These are phyloP conservation scores for Rhabdomys pumilio DNA, from an alignment of 2,797 vertebrate genomes.

Conservation along the genomic window DNA sequence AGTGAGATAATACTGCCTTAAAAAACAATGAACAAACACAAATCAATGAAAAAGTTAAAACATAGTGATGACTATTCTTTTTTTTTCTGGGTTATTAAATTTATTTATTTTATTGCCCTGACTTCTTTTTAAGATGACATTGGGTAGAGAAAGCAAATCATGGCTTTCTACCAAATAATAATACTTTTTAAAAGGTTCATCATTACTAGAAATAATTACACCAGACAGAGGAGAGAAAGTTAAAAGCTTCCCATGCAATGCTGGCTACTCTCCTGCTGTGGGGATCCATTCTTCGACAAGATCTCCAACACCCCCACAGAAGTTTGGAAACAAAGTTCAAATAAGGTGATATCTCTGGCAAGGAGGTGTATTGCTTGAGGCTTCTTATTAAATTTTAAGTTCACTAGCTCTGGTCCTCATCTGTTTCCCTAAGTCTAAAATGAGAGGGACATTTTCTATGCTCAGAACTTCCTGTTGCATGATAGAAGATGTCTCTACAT, in stretches of 20 bases:
- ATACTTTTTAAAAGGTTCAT: conserved; percentile 1
- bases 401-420: not conserved
- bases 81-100: not conserved
- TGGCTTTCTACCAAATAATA: not conserved
- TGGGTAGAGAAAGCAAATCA: not conserved
- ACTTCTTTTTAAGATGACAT: not conserved
- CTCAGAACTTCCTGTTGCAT: not conserved
- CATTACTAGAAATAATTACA: not conserved
- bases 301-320: not conserved
- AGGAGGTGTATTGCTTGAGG: not conserved
- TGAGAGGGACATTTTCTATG: not conserved
- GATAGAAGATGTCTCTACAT: not conserved
- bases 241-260: not conserved
- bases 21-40: conserved; percentile 12
- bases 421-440: not conserved
- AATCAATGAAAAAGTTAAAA: not conserved
- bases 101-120: not conserved
- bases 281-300: not conserved
- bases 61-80: not conserved
- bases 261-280: not conserved
- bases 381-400: conserved; percentile 7
- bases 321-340: not conserved
- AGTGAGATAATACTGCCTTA: not conserved
- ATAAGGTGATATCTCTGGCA: not conserved
- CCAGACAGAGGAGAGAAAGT: not conserved